Evolutionary conservation across 2,797 vertebrate genomes (phyloP).

Genomic region (Sebastes umbrosus): DNA sequence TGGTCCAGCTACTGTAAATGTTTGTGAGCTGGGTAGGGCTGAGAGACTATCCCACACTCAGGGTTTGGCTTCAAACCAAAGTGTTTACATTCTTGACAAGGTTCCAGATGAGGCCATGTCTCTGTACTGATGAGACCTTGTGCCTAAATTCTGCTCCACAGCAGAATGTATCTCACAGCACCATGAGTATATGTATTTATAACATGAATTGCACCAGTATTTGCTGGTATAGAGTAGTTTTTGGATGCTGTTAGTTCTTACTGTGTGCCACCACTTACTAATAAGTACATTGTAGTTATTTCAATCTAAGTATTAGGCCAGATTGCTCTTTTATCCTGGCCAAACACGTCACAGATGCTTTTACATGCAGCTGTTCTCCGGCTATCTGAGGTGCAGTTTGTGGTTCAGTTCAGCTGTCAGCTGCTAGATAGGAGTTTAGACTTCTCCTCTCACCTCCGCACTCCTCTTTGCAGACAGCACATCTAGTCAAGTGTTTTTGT

Average conservation of each 20-base stretch:
- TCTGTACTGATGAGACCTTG: constrained; percentile 6
- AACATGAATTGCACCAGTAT: not conserved
- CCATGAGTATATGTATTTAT: constrained; percentile 5
- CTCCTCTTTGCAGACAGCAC: not conserved
- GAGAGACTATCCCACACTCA: constrained; percentile 2
- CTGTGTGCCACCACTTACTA: not conserved
- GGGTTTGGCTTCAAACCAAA: constrained; percentile 22
- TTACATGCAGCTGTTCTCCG: not conserved
- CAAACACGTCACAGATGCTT: not conserved
- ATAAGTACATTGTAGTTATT: not conserved
- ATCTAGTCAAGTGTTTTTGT: constrained; percentile 14
- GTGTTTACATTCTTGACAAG: constrained; percentile 40
- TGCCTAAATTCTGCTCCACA: not conserved
- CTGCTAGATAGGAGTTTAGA: not conserved
- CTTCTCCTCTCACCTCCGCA: not conserved
- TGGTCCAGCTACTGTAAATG: constrained; percentile 40
- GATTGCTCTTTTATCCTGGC: not conserved
- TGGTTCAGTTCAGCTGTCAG: constrained; percentile 2
- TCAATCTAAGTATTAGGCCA: not conserved
- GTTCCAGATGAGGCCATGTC: constrained; percentile 28
- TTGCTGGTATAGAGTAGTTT: not conserved
- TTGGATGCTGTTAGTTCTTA: not conserved
- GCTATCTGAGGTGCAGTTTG: not conserved
- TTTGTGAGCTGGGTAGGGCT: constrained; percentile 17
- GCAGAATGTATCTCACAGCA: constrained; percentile 13